phyloP scores from a whole-genome alignment of 2,113 vertebrate genomes.

The Melanostigma gelatinosum region DNA sequence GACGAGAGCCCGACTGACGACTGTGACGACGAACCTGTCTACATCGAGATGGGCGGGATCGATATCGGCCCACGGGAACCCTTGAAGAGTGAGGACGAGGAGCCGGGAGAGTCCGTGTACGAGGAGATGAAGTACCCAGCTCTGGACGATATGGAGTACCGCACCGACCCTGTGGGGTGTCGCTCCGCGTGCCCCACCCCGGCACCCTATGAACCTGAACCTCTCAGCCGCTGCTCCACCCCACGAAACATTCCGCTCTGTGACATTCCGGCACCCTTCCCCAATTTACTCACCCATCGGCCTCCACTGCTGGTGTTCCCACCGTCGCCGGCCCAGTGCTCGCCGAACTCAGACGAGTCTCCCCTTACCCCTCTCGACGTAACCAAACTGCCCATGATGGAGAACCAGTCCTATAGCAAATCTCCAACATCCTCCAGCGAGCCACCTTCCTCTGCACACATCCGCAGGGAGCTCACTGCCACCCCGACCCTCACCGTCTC shows the following conservation, averaged over 20 bases:
- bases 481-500: conserved; percentile 88
- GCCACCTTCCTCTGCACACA: conserved; percentile 83
- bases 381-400: conserved; percentile 91
- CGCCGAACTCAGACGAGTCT: conserved; percentile 97
- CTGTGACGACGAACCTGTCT: conserved; percentile 94
- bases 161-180: conserved; percentile 88
- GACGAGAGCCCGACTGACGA: conserved; percentile 84
- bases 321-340: conserved; percentile 94
- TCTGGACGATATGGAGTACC: conserved; percentile 90
- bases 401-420: conserved; percentile 94
- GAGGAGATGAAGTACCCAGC: conserved; percentile 99
- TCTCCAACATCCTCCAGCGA: conserved; percentile 87
- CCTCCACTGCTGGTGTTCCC: conserved; percentile 97
- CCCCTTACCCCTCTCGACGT: conserved; percentile 96
- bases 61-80: conserved; percentile 82
- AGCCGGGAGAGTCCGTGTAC: conserved; percentile 95
- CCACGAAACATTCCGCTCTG: conserved; percentile 91
- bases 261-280: conserved; percentile 97
- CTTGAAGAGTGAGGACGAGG: conserved; percentile 82
- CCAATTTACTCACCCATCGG: conserved; percentile 95
- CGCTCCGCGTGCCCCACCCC: conserved; percentile 94
- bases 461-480: conserved; percentile 89
- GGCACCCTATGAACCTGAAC: conserved; percentile 91
- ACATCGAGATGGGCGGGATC: conserved; percentile 98
- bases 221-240: conserved; percentile 86